Percentiles rank a stretch among this genome's conserved stretches.
phyloP scores from a whole-genome alignment of 2,888 invertebrate genomes.

The Tenthredo amoena region DNA sequence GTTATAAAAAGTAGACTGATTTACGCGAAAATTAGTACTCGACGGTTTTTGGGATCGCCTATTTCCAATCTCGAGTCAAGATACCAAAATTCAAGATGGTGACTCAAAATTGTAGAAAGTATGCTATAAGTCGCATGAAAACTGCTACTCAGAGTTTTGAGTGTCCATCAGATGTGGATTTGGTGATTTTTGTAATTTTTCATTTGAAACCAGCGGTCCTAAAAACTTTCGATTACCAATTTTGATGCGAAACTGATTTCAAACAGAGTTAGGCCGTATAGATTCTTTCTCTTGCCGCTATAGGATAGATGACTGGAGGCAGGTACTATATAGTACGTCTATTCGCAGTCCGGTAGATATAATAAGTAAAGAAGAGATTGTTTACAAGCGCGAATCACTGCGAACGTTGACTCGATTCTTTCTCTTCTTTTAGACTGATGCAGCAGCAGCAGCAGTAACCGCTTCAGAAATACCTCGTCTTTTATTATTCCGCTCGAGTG shows the following conservation, averaged over 20 bases:
- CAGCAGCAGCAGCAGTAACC: conserved; percentile 1
- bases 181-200: too few relatives aligned
- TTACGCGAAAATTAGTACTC: too few relatives aligned
- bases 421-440: conserved; percentile 17
- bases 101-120: too few relatives aligned
- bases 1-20: too few relatives aligned
- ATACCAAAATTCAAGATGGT: too few relatives aligned
- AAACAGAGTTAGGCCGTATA: neutral
- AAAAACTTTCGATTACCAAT: too few relatives aligned
- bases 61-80: too few relatives aligned
- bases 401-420: conserved; percentile 19
- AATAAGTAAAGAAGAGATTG: conserved; percentile 9
- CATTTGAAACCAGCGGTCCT: too few relatives aligned
- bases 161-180: too few relatives aligned
- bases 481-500: conserved; percentile 47
- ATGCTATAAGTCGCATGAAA: too few relatives aligned
- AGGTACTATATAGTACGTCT: neutral
- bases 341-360: neutral
- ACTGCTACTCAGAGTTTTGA: too few relatives aligned
- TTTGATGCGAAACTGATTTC: neutral
- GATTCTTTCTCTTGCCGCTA: neutral
- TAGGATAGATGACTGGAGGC: neutral
- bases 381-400: conserved; percentile 24
- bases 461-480: conserved; percentile 39
- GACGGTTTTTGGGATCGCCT: too few relatives aligned